These are phyloP conservation scores for Griposia aprilina DNA, from an alignment of 2,888 invertebrate genomes.

Conservation along the genomic window DNA sequence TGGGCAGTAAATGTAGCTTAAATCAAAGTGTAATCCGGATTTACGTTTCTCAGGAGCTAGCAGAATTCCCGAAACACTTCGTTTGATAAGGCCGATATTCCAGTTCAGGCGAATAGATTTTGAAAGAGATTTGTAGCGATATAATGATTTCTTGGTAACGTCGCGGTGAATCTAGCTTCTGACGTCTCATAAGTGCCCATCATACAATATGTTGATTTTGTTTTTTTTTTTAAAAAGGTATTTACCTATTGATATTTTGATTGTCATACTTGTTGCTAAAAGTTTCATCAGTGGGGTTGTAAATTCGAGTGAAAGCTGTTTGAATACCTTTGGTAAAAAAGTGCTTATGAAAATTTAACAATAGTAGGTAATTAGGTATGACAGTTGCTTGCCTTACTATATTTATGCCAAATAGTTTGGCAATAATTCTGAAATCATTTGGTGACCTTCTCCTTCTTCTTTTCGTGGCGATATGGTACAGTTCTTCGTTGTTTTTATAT, in stretches of 20 bases:
- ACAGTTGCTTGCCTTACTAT: no score
- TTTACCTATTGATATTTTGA: neutral
- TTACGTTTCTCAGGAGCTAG: conserved; percentile 35
- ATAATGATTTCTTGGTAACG: neutral
- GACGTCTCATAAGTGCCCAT: no score
- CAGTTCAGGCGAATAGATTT: neutral
- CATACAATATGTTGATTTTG: no score
- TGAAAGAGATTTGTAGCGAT: neutral
- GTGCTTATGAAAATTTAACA: neutral
- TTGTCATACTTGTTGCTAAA: neutral
- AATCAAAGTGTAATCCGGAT: conserved; percentile 57
- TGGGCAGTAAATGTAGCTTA: conserved; percentile 47
- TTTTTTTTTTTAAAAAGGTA: no score
- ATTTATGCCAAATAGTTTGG: no score
- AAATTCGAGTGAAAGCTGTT: neutral
- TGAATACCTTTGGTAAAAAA: neutral
- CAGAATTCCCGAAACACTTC: conserved; percentile 25
- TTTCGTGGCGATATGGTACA: no score
- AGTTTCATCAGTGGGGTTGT: neutral
- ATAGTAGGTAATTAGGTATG: neutral
- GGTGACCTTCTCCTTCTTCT: no score
- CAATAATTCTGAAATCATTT: no score
- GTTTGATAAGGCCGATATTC: conserved; percentile 2
- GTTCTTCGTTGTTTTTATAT: no score
- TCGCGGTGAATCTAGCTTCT: no score